Base-by-base conservation (phyloP, 2,113 vertebrate genomes). In the Lamprologus ornatipinnis region DNA sequence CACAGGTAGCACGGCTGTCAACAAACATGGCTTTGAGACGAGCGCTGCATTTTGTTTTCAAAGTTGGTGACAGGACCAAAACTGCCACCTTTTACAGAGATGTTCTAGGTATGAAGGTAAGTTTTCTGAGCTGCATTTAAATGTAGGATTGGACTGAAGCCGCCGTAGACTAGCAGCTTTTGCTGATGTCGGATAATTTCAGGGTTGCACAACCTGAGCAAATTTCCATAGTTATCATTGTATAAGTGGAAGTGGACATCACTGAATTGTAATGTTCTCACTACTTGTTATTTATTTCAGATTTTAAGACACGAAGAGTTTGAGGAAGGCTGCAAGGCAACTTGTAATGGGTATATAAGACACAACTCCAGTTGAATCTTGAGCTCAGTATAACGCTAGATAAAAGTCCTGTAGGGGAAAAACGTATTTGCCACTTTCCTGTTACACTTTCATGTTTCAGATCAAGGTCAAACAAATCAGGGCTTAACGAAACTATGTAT, bases 261-360 rank as follows among this genome's bases (percentile, higher is more conserved):
- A 9, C 4, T 35, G n/a, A 17, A 21, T 26, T 11, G 19, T 15
- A 28, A 17, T 80, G 75, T 9, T 26, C 5, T 37, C 6, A 6
- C 17, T 4, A 23, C 9, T 51, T 57, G 6, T 42, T 9, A 3
- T 88, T 21, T 11, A 31, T 83, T 31, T 4, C 47, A 99, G 99
- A 91, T 99, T 91, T 95, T 99, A 83, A 95, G 98, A 7, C 99
- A 99, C 65, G 98, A 99, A 83, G 99, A 99, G 88, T 99, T 99
- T 95, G 97, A 98, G 87, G 98, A 99, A 93, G 99, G 98, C 88
- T 99, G 99, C 93, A 99, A 98, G 90, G 98, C 99, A 49, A 53
- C 94, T 8, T 99, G 98, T 88, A 99, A 99, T 15, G 99, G 99
- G 99, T 99, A 92, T 4, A 53, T 68, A n/a, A 63, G 33, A 37